A percentile compares a stretch with the other conserved stretches of the same genome.
Conservation (phyloP, 2,113 vertebrate genomes). For the Notarius lentiginosus region DNA sequence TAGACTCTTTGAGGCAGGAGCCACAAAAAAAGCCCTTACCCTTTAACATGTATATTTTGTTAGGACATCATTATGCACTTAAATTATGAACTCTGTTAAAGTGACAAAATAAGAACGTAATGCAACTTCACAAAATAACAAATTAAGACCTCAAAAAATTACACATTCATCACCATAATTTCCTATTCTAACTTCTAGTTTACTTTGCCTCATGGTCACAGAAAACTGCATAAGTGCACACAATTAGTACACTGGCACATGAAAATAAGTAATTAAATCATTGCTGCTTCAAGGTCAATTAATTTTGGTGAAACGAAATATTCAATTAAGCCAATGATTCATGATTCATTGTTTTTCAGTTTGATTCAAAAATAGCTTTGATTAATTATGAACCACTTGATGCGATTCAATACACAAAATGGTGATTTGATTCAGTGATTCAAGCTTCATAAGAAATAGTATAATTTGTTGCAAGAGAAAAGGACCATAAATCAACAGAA, state of each 20-base stretch:
- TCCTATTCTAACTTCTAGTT: background rate
- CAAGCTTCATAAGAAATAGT: background rate
- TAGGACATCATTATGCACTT: background rate
- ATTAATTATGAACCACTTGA: background rate
- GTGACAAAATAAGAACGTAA: background rate
- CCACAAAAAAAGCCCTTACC: too few relatives aligned
- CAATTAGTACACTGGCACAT: background rate
- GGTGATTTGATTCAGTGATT: background rate
- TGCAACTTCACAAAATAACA: background rate
- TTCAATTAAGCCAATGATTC: too few relatives aligned
- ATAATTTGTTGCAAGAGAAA: background rate
- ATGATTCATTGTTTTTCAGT: background rate
- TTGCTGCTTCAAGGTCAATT: background rate
- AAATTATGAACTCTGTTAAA: background rate
- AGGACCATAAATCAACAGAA: background rate
- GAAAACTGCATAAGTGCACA: background rate
- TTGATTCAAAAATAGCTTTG: background rate
- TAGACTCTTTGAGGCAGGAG: too few relatives aligned
- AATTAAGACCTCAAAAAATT: background rate
- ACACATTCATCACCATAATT: background rate
- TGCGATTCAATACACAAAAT: background rate
- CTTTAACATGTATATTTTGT: background rate
- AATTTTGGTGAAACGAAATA: background rate
- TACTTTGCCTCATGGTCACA: background rate
- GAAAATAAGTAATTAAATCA: background rate